These are phyloP conservation scores for Eumacrocentrus americanus DNA, from an alignment of 2,888 invertebrate species.

Conservation along the genomic window DNA sequence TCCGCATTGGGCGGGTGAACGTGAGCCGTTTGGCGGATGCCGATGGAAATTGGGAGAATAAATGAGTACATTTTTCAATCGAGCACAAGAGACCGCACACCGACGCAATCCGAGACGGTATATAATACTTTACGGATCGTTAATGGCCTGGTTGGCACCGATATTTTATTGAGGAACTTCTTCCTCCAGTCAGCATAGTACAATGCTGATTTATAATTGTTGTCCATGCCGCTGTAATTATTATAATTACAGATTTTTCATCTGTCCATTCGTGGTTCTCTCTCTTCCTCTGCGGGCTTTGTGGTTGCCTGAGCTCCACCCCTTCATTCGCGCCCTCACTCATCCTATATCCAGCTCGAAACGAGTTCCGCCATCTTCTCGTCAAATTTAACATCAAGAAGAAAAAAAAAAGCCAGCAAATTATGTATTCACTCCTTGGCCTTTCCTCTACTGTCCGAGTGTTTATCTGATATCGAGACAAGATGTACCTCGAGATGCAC, in stretches of 20 bases:
- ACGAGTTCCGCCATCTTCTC: constrained; percentile 31
- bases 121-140: constrained; percentile 17
- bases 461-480: background rate
- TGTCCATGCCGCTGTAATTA: constrained; percentile 51
- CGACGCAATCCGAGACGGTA: background rate
- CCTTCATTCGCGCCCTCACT: constrained; percentile 43
- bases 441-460: background rate
- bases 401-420: background rate
- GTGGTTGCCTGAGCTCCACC: constrained; percentile 41
- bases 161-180: constrained; percentile 48
- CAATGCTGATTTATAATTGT: constrained; percentile 58
- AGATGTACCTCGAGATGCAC: background rate
- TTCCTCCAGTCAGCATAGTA: constrained; percentile 47
- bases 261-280: constrained; percentile 37
- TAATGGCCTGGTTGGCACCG: constrained; percentile 29
- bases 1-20: constrained; percentile 34
- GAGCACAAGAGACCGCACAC: constrained; percentile 27
- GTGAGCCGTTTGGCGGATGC: constrained; percentile 18
- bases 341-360: constrained; percentile 11
- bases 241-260: constrained; percentile 57
- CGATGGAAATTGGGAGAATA: constrained; percentile 43
- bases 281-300: constrained; percentile 36
- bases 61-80: constrained; percentile 42
- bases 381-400: constrained; percentile 24
- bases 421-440: background rate